A percentile compares a stretch with the other conserved stretches of the same genome.
These are phyloP conservation scores for Chelon labrosus DNA, from an alignment of 2,797 vertebrate species.

Conservation along the genomic window DNA sequence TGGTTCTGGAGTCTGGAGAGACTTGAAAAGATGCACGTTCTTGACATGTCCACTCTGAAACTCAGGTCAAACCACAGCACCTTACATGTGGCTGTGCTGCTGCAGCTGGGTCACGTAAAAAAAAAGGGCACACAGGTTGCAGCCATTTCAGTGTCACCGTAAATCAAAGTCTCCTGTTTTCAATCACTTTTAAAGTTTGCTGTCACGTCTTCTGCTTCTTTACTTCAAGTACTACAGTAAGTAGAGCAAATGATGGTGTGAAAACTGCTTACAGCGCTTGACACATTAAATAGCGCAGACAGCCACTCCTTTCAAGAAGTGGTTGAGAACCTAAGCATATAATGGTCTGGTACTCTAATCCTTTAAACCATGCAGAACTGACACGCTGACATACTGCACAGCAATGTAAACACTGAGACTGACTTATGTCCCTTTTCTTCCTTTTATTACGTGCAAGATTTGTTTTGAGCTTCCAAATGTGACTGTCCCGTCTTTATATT, in stretches of 20 bases:
- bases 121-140: conserved; percentile 46
- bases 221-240: conserved; percentile 27
- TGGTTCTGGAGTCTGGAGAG: conserved; percentile 68
- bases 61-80: conserved; percentile 73
- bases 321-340: conserved; percentile 63
- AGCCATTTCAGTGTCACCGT: conserved; percentile 35
- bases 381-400: conserved; percentile 43
- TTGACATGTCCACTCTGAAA: conserved; percentile 65
- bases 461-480: background rate
- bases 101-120: conserved; percentile 37
- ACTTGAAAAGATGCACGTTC: conserved; percentile 54
- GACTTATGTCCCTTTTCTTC: conserved; percentile 34
- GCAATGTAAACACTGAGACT: conserved; percentile 30
- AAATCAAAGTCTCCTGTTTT: conserved; percentile 43
- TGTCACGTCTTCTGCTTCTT: conserved; percentile 18
- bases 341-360: conserved; percentile 64
- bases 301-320: conserved; percentile 55
- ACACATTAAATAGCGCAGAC: conserved; percentile 52
- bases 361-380: conserved; percentile 47
- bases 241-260: conserved; percentile 33
- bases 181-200: conserved; percentile 18
- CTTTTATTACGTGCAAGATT: conserved; percentile 12
- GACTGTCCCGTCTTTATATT: background rate
- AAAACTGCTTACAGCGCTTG: conserved; percentile 51
- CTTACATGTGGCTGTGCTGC: conserved; percentile 60